Evolutionary conservation across 2,888 invertebrate genomes (phyloP), one percentile per base, ranked within the genome.

Genomic region (Philaethria dido): DNA sequence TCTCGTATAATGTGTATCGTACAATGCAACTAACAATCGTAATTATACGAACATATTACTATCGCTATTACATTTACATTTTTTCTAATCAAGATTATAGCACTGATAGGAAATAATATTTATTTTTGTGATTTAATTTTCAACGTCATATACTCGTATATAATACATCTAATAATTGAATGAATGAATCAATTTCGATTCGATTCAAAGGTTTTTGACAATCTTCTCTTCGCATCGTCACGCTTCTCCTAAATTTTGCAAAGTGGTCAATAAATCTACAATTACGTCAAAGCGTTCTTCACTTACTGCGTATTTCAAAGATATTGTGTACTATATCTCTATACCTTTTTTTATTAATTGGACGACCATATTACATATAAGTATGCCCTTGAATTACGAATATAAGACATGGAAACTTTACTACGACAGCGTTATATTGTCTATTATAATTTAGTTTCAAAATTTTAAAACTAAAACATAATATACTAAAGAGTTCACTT

Each of bases 1-100:
- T 88, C 88, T 77, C 87, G 87, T 86, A 81, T 75, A 62, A 74
- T 83, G 81, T 66, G 60, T 62, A 69, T n/a, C n/a, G n/a, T 69
- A 64, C 29, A 50, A 29, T 54, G 52, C 47, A 66, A 66, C 13
- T 22, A 63, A 20, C 48, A 47, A 52, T 20, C 3, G 45, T 50
- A 66, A 69, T 66, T 45, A 22, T n/a, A n/a, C n/a, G n/a, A n/a
- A n/a, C n/a, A n/a, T n/a, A n/a, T n/a, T n/a, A n/a, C n/a, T n/a
- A n/a, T 62, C 11, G 14, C 25, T 61, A 55, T 64, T 45, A 47
- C 6, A 59, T n/a, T 60, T 54, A 36, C 14, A 20, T 39, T 42
- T 47, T 50, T 62, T 33, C 16, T 60, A 36, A 42, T 69, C 59
- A 52, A 62, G 62, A 69, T 65, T 18, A 20, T 14, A 36, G 9